Evolutionary conservation across 2,113 vertebrate species (phyloP).

Genomic region (Leptobrachium ailaonicum): DNA sequence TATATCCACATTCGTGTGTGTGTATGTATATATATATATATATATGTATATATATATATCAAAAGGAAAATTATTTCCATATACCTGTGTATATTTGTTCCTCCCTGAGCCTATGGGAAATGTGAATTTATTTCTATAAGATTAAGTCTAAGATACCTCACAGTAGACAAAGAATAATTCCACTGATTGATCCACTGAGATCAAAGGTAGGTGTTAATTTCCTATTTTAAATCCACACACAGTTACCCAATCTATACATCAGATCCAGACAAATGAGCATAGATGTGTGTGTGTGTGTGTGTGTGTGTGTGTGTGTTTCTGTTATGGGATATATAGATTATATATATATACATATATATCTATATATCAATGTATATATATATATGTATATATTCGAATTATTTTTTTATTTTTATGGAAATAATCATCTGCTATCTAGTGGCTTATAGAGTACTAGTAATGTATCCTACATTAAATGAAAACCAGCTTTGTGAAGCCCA

Average conservation of each 20-base stretch:
- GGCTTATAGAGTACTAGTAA: neutral
- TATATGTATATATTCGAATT: neutral
- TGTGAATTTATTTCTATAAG: conserved; percentile 1
- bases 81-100: neutral
- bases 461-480: conserved; percentile 25
- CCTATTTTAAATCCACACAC: conserved; percentile 16
- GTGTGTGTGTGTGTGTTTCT: no score
- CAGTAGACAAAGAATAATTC: neutral
- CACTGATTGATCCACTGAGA: neutral
- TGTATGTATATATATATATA: no score
- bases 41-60: no score
- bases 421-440: conserved; percentile 43
- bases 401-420: conserved; percentile 12
- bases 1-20: no score
- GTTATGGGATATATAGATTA: no score
- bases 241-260: neutral
- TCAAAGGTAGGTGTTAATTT: conserved; percentile 24
- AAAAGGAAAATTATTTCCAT: no score
- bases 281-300: neutral
- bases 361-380: no score
- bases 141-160: neutral
- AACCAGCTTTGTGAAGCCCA: conserved; percentile 27
- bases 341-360: no score
- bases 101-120: conserved; percentile 6
- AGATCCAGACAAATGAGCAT: neutral